A percentile compares a stretch with the other conserved stretches of the same genome.
Conservation (phyloP, 1,140 invertebrate species). For the Hormaphis cornu region DNA sequence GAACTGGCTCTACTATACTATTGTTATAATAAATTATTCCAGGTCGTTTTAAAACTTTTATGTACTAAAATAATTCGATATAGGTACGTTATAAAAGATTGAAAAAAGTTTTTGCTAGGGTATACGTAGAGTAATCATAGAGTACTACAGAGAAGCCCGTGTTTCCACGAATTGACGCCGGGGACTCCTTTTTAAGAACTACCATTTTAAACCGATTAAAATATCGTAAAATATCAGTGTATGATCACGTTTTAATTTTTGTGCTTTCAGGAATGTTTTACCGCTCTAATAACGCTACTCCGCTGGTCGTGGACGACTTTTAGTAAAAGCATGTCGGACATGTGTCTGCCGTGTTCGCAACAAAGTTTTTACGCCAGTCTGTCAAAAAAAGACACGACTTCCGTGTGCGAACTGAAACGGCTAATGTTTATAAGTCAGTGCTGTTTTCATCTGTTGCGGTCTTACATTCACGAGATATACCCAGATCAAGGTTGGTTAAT, state of each 20-base stretch:
- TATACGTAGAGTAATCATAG: too few relatives aligned
- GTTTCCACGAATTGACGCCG: too few relatives aligned
- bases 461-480: slow-evolving; percentile 82
- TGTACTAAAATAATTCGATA: too few relatives aligned
- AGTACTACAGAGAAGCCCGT: too few relatives aligned
- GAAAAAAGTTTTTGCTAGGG: too few relatives aligned
- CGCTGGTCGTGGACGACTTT: slow-evolving; percentile 74
- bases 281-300: slow-evolving; percentile 66
- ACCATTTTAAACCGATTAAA: too few relatives aligned
- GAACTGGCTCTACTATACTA: too few relatives aligned
- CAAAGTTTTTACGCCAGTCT: not conserved
- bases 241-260: not conserved
- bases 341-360: slow-evolving; percentile 46
- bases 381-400: slow-evolving; percentile 33
- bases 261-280: slow-evolving; percentile 60
- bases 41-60: too few relatives aligned
- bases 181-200: too few relatives aligned
- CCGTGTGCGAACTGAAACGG: slow-evolving; percentile 62
- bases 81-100: too few relatives aligned
- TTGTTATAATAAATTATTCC: too few relatives aligned
- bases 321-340: slow-evolving; percentile 38
- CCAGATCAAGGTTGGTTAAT: slow-evolving; percentile 52
- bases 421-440: slow-evolving; percentile 81
- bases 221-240: not conserved
- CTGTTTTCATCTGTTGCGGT: slow-evolving; percentile 67